These are phyloP conservation scores for Peromyscus melanophrys DNA, from an alignment of 2,797 vertebrate genomes.

Conservation along the genomic window DNA sequence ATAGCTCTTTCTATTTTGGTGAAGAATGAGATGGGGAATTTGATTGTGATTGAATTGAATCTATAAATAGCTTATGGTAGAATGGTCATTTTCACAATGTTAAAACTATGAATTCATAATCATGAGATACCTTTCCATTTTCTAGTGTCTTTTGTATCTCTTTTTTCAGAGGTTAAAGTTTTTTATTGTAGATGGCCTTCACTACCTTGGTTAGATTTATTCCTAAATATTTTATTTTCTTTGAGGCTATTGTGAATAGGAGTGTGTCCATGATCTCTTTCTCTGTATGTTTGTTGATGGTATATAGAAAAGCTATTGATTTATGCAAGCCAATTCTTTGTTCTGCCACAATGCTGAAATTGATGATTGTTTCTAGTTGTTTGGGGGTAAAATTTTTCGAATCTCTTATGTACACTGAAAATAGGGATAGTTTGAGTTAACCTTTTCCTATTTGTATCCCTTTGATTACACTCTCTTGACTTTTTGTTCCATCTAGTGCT, in stretches of 20 bases:
- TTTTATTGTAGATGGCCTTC: not conserved
- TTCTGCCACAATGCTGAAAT: not conserved
- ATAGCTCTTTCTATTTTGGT: not conserved
- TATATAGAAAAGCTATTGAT: not conserved
- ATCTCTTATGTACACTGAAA: not conserved
- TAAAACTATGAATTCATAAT: not conserved
- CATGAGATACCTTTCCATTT: not conserved
- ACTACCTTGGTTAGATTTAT: not conserved
- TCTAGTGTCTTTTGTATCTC: not conserved
- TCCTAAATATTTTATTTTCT: not conserved
- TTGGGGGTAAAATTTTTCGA: not conserved
- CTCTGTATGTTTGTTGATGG: not conserved
- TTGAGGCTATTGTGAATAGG: not conserved
- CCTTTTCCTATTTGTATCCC: not conserved
- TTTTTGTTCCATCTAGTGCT: not conserved
- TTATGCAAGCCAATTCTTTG: not conserved
- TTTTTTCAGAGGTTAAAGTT: not conserved
- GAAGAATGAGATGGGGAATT: not conserved
- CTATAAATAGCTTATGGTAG: not conserved
- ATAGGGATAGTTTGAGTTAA: not conserved
- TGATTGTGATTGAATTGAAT: not conserved
- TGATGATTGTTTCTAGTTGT: not conserved
- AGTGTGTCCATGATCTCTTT: not conserved
- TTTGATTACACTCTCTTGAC: not conserved
- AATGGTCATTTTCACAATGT: not conserved